phyloP scores from a whole-genome alignment of 2,888 invertebrate genomes.

The Acheta domesticus region DNA sequence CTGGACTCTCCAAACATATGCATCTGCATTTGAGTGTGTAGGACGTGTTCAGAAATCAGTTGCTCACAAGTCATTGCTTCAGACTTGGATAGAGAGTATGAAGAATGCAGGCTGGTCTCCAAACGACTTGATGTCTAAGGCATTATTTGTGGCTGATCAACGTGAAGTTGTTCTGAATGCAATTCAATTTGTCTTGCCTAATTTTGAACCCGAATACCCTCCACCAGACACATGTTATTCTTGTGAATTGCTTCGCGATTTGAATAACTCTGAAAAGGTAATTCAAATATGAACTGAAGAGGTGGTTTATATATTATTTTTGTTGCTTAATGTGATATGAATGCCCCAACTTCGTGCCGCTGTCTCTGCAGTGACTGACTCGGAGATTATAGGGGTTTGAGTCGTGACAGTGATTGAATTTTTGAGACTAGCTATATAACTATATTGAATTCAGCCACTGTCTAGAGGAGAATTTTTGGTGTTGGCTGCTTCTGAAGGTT shows the following conservation, averaged over 20 bases:
- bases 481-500: too few relatives aligned
- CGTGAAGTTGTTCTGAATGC: conserved; percentile 62
- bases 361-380: neutral
- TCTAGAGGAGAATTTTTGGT: too few relatives aligned
- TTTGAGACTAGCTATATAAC: too few relatives aligned
- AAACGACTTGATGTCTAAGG: conserved; percentile 67
- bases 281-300: neutral
- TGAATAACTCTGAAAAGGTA: conserved; percentile 48
- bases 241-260: conserved; percentile 60
- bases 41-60: conserved; percentile 49
- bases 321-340: neutral
- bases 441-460: too few relatives aligned
- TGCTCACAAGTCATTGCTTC: conserved; percentile 46
- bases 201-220: conserved; percentile 60
- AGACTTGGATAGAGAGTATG: conserved; percentile 53
- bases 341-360: neutral
- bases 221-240: conserved; percentile 59
- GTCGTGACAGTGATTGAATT: too few relatives aligned
- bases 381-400: neutral
- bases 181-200: conserved; percentile 54
- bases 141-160: conserved; percentile 67
- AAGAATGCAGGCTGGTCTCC: conserved; percentile 55
- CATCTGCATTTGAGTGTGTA: conserved; percentile 71
- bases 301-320: neutral
- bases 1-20: conserved; percentile 67